A percentile compares a stretch with the other conserved stretches of the same genome.
Conservation (phyloP, 2,113 vertebrate species). For the Crotalus horridus region DNA sequence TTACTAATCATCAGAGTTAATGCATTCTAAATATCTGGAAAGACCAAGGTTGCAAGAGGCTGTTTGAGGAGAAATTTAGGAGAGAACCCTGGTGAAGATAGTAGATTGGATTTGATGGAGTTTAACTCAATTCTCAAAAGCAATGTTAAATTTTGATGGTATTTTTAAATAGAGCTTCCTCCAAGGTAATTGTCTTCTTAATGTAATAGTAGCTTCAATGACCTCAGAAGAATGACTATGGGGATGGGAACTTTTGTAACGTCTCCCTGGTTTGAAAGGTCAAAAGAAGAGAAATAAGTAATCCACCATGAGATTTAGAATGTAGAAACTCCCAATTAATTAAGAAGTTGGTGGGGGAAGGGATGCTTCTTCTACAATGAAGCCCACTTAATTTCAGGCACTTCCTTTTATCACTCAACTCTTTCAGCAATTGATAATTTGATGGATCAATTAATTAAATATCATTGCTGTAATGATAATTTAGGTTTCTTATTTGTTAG, state of each 20-base stretch:
- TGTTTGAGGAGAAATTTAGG: background rate
- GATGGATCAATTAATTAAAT: background rate
- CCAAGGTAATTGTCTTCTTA: background rate
- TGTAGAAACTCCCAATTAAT: background rate
- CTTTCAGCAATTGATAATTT: background rate
- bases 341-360: background rate
- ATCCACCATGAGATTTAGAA: background rate
- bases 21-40: background rate
- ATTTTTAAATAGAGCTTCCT: background rate
- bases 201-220: background rate
- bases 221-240: background rate
- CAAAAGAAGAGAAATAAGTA: background rate
- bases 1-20: background rate
- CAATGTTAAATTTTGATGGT: background rate
- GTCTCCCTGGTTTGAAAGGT: background rate
- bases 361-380: background rate
- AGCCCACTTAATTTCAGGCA: background rate
- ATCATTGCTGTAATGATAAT: background rate
- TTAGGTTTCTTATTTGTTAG: background rate
- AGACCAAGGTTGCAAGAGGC: background rate
- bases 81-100: background rate
- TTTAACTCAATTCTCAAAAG: background rate
- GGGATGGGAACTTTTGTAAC: background rate
- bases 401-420: background rate
- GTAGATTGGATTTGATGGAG: background rate